Evolutionary conservation across 2,797 vertebrate genomes (phyloP).

Genomic region (Acanthurus lineatus): DNA sequence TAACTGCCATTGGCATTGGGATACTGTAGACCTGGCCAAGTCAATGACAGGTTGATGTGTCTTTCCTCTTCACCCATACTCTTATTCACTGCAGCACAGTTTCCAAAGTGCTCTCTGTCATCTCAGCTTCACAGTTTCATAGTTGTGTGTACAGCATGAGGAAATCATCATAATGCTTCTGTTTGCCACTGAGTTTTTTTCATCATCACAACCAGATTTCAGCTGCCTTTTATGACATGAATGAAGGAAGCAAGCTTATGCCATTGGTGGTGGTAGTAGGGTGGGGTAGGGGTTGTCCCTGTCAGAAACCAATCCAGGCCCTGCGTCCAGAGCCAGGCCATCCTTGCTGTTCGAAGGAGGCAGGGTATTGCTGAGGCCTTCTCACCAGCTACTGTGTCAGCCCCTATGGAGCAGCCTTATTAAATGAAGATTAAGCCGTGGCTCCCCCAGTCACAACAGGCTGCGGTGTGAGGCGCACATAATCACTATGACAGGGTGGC

Average conservation of each 20-base stretch:
- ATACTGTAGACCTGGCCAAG: constrained; percentile 53
- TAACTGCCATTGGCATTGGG: constrained; percentile 65
- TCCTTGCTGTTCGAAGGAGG: constrained; percentile 49
- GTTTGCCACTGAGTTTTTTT: neutral
- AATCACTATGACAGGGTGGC: constrained; percentile 80
- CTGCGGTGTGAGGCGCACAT: constrained; percentile 77
- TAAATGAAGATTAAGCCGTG: constrained; percentile 87
- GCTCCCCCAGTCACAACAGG: constrained; percentile 83
- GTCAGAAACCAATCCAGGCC: constrained; percentile 30
- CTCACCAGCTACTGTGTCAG: constrained; percentile 79
- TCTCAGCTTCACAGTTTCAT: constrained; percentile 24
- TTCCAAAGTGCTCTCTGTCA: constrained; percentile 49
- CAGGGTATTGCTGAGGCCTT: constrained; percentile 64
- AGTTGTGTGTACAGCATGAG: constrained; percentile 17
- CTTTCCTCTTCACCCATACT: constrained; percentile 59
- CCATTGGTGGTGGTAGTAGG: constrained; percentile 22
- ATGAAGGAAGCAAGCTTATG: constrained; percentile 33
- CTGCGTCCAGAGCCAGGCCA: constrained; percentile 49
- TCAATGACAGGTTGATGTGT: constrained; percentile 76
- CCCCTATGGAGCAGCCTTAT: constrained; percentile 84
- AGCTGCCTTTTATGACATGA: constrained; percentile 44
- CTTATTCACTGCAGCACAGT: constrained; percentile 40
- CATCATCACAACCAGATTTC: constrained; percentile 22
- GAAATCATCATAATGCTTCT: constrained; percentile 27
- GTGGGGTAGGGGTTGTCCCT: constrained; percentile 24